Evolutionary conservation across 2,888 invertebrate species (phyloP).

Genomic region (Clivina fossor): DNA sequence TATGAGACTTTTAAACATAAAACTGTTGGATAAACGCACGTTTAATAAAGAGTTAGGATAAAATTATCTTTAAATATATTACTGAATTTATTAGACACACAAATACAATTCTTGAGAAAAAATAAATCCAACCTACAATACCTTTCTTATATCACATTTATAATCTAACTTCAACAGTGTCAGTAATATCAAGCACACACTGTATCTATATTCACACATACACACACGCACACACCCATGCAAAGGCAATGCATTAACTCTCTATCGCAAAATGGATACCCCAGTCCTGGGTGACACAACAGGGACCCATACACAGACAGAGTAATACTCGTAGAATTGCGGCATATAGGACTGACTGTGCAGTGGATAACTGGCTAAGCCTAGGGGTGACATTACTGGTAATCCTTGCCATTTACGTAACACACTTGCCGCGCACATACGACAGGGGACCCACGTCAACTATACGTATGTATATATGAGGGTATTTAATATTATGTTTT

Average conservation of each 20-base stretch:
- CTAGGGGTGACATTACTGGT: conserved; percentile 48
- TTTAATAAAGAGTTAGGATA: too few species aligned
- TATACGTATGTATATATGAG: background rate
- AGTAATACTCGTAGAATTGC: too few species aligned
- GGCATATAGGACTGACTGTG: too few species aligned
- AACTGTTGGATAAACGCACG: too few species aligned
- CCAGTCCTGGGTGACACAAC: background rate
- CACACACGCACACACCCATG: background rate
- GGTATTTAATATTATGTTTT: background rate
- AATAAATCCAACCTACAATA: too few species aligned
- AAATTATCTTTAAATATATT: too few species aligned
- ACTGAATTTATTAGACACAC: too few species aligned
- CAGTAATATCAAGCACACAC: background rate
- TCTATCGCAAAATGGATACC: too few species aligned
- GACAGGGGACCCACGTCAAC: background rate
- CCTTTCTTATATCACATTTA: too few species aligned
- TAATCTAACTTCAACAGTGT: too few species aligned
- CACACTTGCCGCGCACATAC: conserved; percentile 41
- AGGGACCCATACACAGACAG: background rate
- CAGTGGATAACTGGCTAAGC: conserved; percentile 16
- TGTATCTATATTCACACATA: conserved; percentile 4
- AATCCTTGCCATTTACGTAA: conserved; percentile 53
- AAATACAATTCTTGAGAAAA: too few species aligned
- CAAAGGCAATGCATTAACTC: background rate
- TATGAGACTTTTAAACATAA: too few species aligned